Evolutionary conservation across 2,888 invertebrate species (phyloP).

Genomic region (Heliconius cydno): DNA sequence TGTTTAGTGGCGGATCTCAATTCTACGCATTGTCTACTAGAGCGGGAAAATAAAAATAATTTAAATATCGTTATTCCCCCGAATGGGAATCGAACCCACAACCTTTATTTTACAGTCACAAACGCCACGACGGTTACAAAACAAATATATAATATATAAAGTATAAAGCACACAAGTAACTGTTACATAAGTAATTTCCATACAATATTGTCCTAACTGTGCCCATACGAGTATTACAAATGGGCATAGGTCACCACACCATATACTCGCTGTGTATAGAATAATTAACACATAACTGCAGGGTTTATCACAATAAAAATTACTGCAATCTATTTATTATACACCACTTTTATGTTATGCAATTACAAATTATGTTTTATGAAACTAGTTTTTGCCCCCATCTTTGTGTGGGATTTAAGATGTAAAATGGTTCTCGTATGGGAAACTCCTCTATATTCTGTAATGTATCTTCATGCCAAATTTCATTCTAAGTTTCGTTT

Average conservation of each 20-base stretch:
- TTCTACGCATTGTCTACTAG: neutral
- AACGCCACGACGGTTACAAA: too few species aligned
- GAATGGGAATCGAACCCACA: neutral
- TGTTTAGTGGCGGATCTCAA: neutral
- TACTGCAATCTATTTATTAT: neutral
- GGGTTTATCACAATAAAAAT: constrained; percentile 34
- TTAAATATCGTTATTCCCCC: neutral
- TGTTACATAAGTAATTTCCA: neutral
- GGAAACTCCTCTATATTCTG: neutral
- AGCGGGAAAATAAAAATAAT: neutral
- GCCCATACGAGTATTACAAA: constrained; percentile 20
- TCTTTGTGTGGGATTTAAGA: neutral
- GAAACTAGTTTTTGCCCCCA: neutral
- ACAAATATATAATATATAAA: neutral
- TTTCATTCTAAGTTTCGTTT: neutral
- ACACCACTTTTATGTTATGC: neutral
- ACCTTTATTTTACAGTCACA: neutral
- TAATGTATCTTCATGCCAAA: neutral
- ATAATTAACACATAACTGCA: constrained; percentile 35
- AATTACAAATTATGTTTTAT: neutral
- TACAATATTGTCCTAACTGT: constrained; percentile 3
- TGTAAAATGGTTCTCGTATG: neutral
- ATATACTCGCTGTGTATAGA: constrained; percentile 3
- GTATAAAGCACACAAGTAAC: neutral
- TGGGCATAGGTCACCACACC: constrained; percentile 20